Conservation (phyloP, 2,888 invertebrate genomes). For the Agapostemon virescens region DNA sequence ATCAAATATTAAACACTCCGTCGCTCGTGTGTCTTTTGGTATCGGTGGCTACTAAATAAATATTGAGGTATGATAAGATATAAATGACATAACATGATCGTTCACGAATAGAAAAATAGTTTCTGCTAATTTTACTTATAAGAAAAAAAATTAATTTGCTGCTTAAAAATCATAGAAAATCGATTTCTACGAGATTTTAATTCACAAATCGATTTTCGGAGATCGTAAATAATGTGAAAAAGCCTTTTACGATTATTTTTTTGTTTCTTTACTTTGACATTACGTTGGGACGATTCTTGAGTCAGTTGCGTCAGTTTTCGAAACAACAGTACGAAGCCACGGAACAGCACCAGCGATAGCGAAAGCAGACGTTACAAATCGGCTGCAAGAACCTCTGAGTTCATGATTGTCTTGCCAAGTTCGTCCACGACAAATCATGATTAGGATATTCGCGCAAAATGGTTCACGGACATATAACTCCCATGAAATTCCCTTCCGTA, state of each 20-base stretch:
- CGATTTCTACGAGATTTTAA: not conserved
- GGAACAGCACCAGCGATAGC: conserved; percentile 22
- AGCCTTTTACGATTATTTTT: not conserved
- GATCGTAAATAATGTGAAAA: not conserved
- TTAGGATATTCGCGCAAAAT: conserved; percentile 22
- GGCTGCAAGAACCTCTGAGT: conserved; percentile 38
- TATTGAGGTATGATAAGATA: no score
- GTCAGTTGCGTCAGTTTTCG: conserved; percentile 16
- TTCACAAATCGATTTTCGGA: not conserved
- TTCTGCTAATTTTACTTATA: no score
- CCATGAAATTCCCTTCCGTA: conserved; percentile 32
- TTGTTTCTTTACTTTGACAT: not conserved
- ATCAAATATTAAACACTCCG: no score
- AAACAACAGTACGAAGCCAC: conserved; percentile 8
- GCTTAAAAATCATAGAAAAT: not conserved
- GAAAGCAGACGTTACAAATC: conserved; percentile 37
- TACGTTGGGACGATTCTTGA: not conserved
- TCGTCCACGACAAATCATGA: conserved; percentile 27
- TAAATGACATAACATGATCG: no score
- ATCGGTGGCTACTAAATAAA: no score
- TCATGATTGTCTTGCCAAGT: conserved; percentile 42
- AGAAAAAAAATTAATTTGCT: no score
- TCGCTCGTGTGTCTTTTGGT: no score
- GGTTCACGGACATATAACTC: not conserved
- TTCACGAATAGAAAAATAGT: not conserved